These are phyloP conservation scores for Enteromius treurensis DNA, from an alignment of 2,797 vertebrate species.

Conservation along the genomic window DNA sequence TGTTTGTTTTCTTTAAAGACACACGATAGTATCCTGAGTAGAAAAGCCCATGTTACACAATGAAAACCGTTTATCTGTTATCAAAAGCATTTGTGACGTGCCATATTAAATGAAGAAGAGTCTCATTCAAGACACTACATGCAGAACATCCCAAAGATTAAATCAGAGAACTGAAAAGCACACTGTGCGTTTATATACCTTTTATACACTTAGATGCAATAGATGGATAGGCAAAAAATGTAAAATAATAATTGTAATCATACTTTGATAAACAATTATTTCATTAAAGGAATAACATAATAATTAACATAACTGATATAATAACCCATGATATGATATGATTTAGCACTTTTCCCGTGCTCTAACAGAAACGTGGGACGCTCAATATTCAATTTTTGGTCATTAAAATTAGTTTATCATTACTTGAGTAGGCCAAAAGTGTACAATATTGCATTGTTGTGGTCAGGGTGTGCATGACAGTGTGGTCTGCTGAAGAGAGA, in stretches of 20 bases:
- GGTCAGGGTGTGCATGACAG: conserved; percentile 21
- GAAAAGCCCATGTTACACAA: conserved; percentile 47
- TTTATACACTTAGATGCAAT: neutral
- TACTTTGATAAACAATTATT: neutral
- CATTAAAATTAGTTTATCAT: neutral
- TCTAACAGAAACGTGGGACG: neutral
- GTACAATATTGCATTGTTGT: neutral
- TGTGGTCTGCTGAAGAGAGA: conserved; percentile 21
- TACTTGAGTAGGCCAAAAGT: neutral
- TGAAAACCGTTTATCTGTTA: conserved; percentile 27
- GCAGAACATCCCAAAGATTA: conserved; percentile 10
- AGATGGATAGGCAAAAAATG: neutral
- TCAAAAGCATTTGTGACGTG: conserved; percentile 9
- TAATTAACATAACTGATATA: neutral
- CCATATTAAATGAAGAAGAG: conserved; percentile 16
- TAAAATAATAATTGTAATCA: neutral
- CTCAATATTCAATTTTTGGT: neutral
- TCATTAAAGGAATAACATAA: neutral
- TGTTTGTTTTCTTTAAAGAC: conserved; percentile 14
- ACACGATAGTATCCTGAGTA: conserved; percentile 48
- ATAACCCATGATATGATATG: too few relatives aligned
- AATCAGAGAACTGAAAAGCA: neutral
- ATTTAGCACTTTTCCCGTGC: neutral
- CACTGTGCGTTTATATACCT: neutral
- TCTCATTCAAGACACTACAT: conserved; percentile 12